Conservation (phyloP, 2,797 vertebrate species). For the Malacoraja senta region DNA sequence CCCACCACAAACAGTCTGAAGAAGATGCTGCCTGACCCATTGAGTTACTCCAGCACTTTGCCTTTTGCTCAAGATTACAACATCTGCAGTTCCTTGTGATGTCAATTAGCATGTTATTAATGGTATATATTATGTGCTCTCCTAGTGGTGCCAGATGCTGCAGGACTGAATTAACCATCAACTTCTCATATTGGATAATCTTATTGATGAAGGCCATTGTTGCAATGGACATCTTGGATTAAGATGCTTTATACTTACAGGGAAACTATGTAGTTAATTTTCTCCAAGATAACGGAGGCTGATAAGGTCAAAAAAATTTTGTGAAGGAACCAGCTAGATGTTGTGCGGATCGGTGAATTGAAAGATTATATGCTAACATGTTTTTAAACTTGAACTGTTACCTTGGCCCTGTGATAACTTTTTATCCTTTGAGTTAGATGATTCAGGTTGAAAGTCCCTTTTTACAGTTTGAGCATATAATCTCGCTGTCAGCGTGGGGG, state of each 20-base stretch:
- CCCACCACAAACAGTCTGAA: no score
- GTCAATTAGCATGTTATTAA: neutral
- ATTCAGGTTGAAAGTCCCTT: neutral
- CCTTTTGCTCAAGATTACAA: no score
- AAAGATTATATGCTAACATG: neutral
- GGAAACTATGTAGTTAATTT: neutral
- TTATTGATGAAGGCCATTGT: neutral
- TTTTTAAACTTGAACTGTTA: neutral
- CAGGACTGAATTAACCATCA: neutral
- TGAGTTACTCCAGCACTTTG: no score
- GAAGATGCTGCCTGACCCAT: no score
- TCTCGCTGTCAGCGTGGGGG: neutral
- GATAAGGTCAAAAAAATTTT: neutral
- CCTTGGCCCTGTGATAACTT: neutral
- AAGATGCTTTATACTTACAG: neutral
- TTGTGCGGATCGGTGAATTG: neutral
- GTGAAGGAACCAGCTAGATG: neutral
- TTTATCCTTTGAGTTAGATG: neutral
- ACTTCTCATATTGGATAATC: neutral
- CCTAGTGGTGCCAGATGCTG: neutral
- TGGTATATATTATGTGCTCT: neutral
- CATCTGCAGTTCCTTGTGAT: neutral
- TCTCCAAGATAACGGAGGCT: neutral
- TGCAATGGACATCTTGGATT: neutral
- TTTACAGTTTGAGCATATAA: neutral